These are phyloP conservation scores for Chydorus sphaericus DNA, from an alignment of 2,888 invertebrate genomes.

Conservation along the genomic window DNA sequence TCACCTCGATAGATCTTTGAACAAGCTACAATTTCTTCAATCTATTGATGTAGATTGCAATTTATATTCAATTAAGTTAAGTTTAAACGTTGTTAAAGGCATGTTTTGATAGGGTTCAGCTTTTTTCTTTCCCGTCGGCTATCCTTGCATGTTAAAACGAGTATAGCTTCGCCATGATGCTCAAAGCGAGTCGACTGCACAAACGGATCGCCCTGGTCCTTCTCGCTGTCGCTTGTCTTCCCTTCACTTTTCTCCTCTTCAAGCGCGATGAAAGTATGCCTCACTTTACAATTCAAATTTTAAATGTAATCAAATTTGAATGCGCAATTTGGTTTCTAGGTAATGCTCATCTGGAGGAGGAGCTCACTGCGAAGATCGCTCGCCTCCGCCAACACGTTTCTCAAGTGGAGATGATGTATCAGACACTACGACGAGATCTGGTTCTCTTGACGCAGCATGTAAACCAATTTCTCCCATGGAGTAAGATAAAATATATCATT, in stretches of 20 bases:
- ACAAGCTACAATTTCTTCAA: too few relatives aligned
- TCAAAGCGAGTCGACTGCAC: too few relatives aligned
- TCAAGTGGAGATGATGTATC: constrained; percentile 62
- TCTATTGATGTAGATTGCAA: too few relatives aligned
- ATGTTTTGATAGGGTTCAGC: too few relatives aligned
- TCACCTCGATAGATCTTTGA: too few relatives aligned
- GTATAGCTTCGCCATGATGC: too few relatives aligned
- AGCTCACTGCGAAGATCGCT: constrained; percentile 51
- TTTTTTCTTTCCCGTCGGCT: too few relatives aligned
- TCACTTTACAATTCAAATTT: neutral
- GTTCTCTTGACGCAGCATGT: constrained; percentile 50
- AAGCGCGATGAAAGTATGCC: neutral
- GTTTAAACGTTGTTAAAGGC: too few relatives aligned
- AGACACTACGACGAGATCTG: constrained; percentile 59
- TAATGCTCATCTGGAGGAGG: constrained; percentile 33
- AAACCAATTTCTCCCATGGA: constrained; percentile 31
- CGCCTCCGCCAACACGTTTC: constrained; percentile 62
- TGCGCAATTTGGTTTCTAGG: neutral
- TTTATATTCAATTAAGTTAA: too few relatives aligned
- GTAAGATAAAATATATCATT: too few relatives aligned
- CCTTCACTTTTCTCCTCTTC: neutral
- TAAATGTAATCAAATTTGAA: neutral
- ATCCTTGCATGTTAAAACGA: too few relatives aligned
- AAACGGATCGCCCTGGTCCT: neutral
- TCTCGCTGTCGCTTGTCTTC: neutral